Evolutionary conservation across 2,113 vertebrate genomes (phyloP), one percentile per base, ranked within the genome.

Genomic region (Tor tambroides): DNA sequence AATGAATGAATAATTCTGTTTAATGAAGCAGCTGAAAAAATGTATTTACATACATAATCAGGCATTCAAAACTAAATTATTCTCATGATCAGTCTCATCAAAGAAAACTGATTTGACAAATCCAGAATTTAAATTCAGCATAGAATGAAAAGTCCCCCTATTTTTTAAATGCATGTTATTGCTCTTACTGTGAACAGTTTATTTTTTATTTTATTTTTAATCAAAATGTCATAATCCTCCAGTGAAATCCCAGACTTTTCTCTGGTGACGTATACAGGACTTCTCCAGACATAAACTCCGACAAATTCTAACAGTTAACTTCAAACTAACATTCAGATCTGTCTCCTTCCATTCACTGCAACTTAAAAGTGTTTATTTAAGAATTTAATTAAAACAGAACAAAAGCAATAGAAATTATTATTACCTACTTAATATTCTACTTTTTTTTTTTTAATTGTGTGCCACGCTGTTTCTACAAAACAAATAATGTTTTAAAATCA

Each of bases 51-150:
- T 71, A 38, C 9, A 38, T n/a, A n/a, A 10, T 11, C 69, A 71
- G 32, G 11, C 32, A 38, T 10, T 71, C 19, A 71, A 71, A 74
- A n/a, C 21, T 6, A n/a, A 74, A 74, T 74, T 23, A n/a, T 43
- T 43, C 71, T 74, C 23, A 74, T 74, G 21, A 43, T 41, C 35
- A 41, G 21, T 41, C 71, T 74, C 23, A 2, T n/a, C 11, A 43
- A n/a, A 74, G 38, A 75, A 75, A 75, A 74, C 21, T 14, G 71
- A 74, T 74, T 74, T 41, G 38, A 43, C 32, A 72, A 41, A 21
- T 19, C 38, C 8, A 38, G 3, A 74, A 9, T 35, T 4, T 71
- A 21, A 35, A 35, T 35, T 41, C 10, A 5, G 1, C 9, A 74
- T 74, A 4, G 35, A 71, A 35, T 35, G 10, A 43, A 43, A 75